phyloP scores from a whole-genome alignment of 2,113 vertebrate species.

The Hippolais icterina region DNA sequence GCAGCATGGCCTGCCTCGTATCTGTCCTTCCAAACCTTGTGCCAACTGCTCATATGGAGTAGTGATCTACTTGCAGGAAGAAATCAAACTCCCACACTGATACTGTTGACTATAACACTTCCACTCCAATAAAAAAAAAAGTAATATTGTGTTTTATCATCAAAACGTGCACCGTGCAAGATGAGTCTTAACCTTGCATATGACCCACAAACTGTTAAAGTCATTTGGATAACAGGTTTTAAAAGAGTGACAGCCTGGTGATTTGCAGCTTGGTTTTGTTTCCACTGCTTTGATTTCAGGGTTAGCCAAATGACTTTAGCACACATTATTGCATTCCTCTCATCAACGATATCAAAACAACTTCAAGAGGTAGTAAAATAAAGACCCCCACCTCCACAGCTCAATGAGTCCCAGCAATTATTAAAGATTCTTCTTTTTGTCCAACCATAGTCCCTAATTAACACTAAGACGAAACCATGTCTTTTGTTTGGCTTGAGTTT shows the following conservation, averaged over 20 bases:
- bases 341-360: slow-evolving; percentile 46
- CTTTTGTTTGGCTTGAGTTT: background rate
- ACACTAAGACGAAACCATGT: background rate
- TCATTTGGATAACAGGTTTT: slow-evolving; percentile 65
- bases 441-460: background rate
- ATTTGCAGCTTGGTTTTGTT: slow-evolving; percentile 67
- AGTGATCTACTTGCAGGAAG: slow-evolving; percentile 9
- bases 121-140: slow-evolving; percentile 15
- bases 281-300: slow-evolving; percentile 57
- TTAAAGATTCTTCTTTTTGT: background rate
- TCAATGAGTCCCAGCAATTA: background rate
- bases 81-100: slow-evolving; percentile 26
- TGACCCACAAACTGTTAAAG: slow-evolving; percentile 72
- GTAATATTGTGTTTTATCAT: slow-evolving; percentile 53
- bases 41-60: slow-evolving; percentile 5
- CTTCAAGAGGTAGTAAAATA: slow-evolving; percentile 21
- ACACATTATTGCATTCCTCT: slow-evolving; percentile 40
- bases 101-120: slow-evolving; percentile 21
- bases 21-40: background rate
- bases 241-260: slow-evolving; percentile 59
- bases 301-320: slow-evolving; percentile 70
- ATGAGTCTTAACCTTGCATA: slow-evolving; percentile 49
- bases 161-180: slow-evolving; percentile 18
- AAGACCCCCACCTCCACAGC: background rate
- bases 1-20: background rate